Evolutionary conservation across 1,140 invertebrate species (phyloP), one percentile per base, ranked within the genome.

Genomic region (Heliconius nattereri): DNA sequence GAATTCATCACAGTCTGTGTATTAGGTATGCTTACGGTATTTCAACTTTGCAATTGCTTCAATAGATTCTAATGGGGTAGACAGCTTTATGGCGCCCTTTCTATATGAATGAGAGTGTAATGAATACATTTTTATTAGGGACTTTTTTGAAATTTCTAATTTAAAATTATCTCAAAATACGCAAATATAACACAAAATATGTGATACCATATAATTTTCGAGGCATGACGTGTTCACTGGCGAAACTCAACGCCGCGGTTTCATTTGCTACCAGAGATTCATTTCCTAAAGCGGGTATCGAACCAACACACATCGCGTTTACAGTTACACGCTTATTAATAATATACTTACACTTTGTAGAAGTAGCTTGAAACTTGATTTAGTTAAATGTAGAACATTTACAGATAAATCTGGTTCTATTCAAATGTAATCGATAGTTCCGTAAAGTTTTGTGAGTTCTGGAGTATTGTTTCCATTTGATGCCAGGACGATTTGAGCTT

Each of bases 1-100:
- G 26, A 66, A 66, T 66, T 66, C 29, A 66, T 66, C 60, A 66
- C 60, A 26, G 60, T 66, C 60, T 19, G 23, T 66, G 11, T 66
- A 66, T 66, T 29, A 29, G 60, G 26, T 66, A 66, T 66, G 60
- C 60, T 66, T 66, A 66, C 78, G 83, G 85, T 86, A 86, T 90
- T 84, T 89, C 85, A 89, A 88, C 84, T 66, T 83, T 81, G 78
- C 83, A 81, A 83, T 80, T 78, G 83, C 85, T 88, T 91, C 89
- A 90, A 92, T 90, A 81, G 90, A 76, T 75, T 72, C 82, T 90
- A 92, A 90, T 91, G 85, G 86, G 81, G 84, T 84, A 87, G 87
- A 90, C 87, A 85, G 81, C 79, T 83, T 84, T 90, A 87, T 88
- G 86, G 90, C 54, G 60, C 54, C 60, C 45, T 76, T 13, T 6